A percentile compares a stretch with the other conserved stretches of the same genome.
Evolutionary conservation across 2,888 invertebrate genomes (phyloP).

Genomic region (Biston stratarius): DNA sequence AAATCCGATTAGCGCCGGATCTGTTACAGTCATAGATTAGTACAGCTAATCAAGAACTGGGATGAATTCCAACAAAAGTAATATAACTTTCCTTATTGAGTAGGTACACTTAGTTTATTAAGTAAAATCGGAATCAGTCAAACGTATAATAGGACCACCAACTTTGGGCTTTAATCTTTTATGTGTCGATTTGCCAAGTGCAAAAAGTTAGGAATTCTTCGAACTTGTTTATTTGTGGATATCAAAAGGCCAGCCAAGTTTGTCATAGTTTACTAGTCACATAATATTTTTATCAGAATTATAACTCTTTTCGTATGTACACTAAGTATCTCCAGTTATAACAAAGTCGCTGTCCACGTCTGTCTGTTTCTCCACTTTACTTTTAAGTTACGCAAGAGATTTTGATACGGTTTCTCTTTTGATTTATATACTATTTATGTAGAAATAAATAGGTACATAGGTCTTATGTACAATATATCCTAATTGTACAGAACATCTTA

Average conservation of each 20-base stretch:
- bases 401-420: no score
- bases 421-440: no score
- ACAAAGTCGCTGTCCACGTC: no score
- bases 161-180: constrained; percentile 40
- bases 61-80: constrained; percentile 75
- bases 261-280: background rate
- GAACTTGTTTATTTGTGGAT: constrained; percentile 10
- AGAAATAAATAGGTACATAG: no score
- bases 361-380: no score
- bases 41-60: constrained; percentile 62
- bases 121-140: constrained; percentile 69
- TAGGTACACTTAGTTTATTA: constrained; percentile 52
- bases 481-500: no score
- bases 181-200: constrained; percentile 38
- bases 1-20: constrained; percentile 52
- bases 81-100: constrained; percentile 79
- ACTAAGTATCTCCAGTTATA: no score
- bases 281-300: background rate
- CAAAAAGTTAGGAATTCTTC: constrained; percentile 17
- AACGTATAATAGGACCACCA: constrained; percentile 66
- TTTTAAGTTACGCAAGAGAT: no score
- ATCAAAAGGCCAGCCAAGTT: constrained; percentile 3
- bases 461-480: no score
- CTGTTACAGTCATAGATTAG: constrained; percentile 39
- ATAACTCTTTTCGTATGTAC: no score